These are phyloP conservation scores for Ceyx melanurus DNA, from an alignment of 2,113 vertebrate genomes.

Conservation along the genomic window DNA sequence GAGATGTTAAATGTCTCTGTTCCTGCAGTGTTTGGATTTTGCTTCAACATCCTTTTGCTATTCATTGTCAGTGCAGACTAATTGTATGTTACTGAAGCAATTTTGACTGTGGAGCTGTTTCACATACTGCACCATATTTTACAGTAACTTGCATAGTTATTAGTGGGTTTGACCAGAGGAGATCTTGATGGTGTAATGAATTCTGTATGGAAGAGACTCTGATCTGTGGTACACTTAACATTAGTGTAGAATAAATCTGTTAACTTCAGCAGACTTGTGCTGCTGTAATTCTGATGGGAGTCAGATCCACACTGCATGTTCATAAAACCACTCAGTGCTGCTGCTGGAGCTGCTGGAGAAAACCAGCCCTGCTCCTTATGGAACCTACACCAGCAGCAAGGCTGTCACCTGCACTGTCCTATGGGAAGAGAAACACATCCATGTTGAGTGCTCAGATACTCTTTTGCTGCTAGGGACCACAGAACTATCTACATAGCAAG, in stretches of 20 bases:
- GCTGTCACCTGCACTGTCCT: not conserved
- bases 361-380: not conserved
- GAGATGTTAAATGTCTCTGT: not conserved
- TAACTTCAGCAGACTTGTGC: not conserved
- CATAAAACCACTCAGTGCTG: not conserved
- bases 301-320: not conserved
- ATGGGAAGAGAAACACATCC: not conserved
- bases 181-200: not conserved
- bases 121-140: not conserved
- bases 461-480: not conserved
- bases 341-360: not conserved
- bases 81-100: not conserved
- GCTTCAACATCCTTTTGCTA: constrained; percentile 31
- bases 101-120: constrained; percentile 11
- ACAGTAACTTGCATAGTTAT: not conserved
- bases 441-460: not conserved
- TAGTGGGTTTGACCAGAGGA: not conserved
- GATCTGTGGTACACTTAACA: not conserved
- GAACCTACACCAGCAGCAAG: not conserved
- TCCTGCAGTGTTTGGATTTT: constrained; percentile 1
- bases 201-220: not conserved
- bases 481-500: rapidly evolving
- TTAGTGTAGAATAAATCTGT: not conserved
- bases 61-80: constrained; percentile 23
- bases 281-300: not conserved